A percentile compares a stretch with the other conserved stretches of the same genome.
phyloP scores from a whole-genome alignment of 2,113 vertebrate species.

The Rutilus rutilus region DNA sequence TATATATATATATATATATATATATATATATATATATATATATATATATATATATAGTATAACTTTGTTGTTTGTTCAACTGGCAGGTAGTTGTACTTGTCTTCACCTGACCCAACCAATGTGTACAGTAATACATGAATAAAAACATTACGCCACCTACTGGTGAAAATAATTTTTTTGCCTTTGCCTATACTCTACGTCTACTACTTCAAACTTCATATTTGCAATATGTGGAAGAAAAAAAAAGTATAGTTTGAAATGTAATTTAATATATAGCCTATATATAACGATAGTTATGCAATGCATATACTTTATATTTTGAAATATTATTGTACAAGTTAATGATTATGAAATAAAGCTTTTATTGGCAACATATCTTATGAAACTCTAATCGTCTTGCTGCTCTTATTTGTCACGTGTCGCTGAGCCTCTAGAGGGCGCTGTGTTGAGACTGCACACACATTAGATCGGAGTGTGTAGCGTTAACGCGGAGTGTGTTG shows the following conservation, averaged over 20 bases:
- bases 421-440: slow-evolving; percentile 45
- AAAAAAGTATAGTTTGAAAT: too few species aligned
- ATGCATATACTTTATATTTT: too few species aligned
- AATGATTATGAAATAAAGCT: background rate
- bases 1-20: too few species aligned
- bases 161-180: background rate
- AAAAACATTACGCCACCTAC: slow-evolving; percentile 11
- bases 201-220: too few species aligned
- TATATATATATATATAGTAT: too few species aligned
- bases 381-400: background rate
- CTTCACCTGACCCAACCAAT: background rate
- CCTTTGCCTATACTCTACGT: background rate
- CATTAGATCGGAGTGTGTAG: background rate
- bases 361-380: background rate
- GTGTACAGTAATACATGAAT: too few species aligned
- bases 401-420: background rate
- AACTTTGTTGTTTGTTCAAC: background rate
- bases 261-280: too few species aligned
- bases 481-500: slow-evolving; percentile 63
- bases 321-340: background rate
- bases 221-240: too few species aligned
- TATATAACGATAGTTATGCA: too few species aligned
- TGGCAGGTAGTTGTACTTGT: background rate
- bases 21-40: too few species aligned
- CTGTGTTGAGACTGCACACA: slow-evolving; percentile 40